Evolutionary conservation across 2,888 invertebrate genomes (phyloP), one percentile per base, ranked within the genome.

Genomic region (Drosophila rellima): DNA sequence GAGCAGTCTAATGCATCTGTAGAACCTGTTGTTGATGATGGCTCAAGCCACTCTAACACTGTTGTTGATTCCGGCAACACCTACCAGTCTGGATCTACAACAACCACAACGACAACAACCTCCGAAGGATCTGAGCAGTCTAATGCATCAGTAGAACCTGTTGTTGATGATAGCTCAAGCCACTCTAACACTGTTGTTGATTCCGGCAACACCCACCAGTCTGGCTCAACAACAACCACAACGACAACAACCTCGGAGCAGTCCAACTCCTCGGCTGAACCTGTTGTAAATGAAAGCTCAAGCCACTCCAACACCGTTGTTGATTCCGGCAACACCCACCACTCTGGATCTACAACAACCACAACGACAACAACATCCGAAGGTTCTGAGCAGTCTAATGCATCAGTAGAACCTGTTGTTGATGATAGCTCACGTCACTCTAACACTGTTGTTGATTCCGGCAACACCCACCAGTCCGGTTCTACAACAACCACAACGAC

Each of bases 401-500:
- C 31, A 8, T 33, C 42, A 0, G 33, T 1, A 1, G 20, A 35
- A 5, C 50, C 50, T 7, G 10, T 50, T 50, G 23, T 50, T 4
- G 10, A 23, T 3, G 35, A 10, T 5, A 29, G 10, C n/a, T 33
- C 39, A 40, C 6, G 20, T 3, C 6, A 42, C 7, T 42, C 42
- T 8, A 10, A 15, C 1, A 26, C 13, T 13, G 26, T 20, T 48
- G 23, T 35, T 13, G 20, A 13, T 2, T 31, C 29, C 8, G 15
- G 15, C 3, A 31, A 31, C 2, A 10, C 26, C 10, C 35, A 23
- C 2, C 31, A 54, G 5, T 57, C 68, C 1, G 52, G 42, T 15
- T 59, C 67, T 13, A 37, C 55, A 3, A 66, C 47, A 18, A 57
- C 45, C 2, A 56, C 57, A 33, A 63, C 48, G 17, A 50, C 59